Conservation (phyloP, 2,888 invertebrate species). For the Tetranychus piercei region DNA sequence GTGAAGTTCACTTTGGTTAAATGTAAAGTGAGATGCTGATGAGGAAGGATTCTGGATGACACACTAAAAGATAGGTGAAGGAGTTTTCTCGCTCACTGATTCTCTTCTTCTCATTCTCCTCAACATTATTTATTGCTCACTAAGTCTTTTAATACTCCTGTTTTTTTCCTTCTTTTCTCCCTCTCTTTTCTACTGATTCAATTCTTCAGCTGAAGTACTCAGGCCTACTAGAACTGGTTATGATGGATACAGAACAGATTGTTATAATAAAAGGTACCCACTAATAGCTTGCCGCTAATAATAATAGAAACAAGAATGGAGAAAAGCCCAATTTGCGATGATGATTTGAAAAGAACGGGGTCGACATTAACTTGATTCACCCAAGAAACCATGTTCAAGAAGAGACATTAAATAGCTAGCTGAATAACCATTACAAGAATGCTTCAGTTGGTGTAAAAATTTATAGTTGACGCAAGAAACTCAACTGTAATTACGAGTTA, state of each 20-base stretch:
- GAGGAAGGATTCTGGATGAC: conserved; percentile 1
- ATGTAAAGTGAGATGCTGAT: conserved; percentile 7
- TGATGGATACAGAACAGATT: background rate
- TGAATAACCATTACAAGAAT: too few relatives aligned
- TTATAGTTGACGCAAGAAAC: too few relatives aligned
- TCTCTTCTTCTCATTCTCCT: background rate
- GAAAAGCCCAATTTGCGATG: background rate
- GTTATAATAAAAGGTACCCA: background rate
- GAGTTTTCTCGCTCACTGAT: background rate
- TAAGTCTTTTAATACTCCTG: background rate
- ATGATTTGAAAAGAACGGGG: background rate
- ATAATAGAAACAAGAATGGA: background rate
- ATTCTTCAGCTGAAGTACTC: background rate
- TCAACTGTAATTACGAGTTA: too few relatives aligned
- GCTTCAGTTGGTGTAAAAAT: too few relatives aligned
- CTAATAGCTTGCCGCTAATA: background rate
- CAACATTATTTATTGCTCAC: background rate
- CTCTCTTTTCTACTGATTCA: background rate
- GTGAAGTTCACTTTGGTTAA: background rate
- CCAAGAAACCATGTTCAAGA: too few relatives aligned
- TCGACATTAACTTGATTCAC: background rate
- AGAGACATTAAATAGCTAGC: too few relatives aligned
- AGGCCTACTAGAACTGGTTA: background rate
- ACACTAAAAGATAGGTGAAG: background rate
- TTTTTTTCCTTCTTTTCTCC: conserved; percentile 4